These are phyloP conservation scores for Myrmophylax atrothorax DNA, from an alignment of 2,113 vertebrate genomes.

Conservation along the genomic window DNA sequence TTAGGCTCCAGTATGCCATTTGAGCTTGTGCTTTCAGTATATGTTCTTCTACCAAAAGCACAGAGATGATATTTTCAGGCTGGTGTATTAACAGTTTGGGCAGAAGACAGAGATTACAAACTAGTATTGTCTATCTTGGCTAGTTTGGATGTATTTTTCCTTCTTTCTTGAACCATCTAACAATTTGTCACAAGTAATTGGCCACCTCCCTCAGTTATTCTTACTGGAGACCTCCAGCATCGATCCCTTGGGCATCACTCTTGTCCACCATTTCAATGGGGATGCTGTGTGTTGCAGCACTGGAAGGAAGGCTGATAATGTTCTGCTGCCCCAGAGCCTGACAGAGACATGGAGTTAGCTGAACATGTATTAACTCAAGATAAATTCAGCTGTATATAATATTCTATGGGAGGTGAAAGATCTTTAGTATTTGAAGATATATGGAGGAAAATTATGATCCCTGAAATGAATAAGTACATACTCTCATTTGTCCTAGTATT, in stretches of 20 bases:
- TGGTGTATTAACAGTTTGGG: background rate
- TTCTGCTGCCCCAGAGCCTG: background rate
- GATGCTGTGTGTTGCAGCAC: background rate
- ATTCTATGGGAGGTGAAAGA: background rate
- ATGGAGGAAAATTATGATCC: background rate
- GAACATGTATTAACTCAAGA: background rate
- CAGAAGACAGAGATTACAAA: background rate
- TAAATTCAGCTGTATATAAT: background rate
- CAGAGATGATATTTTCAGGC: background rate
- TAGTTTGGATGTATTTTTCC: background rate
- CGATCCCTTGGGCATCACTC: rapidly evolving
- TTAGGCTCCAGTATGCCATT: background rate
- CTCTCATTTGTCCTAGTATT: background rate
- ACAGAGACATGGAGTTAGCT: background rate
- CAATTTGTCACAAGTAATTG: background rate
- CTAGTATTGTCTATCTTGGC: background rate
- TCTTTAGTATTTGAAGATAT: background rate
- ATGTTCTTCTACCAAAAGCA: background rate
- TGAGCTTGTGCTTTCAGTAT: background rate
- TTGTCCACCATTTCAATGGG: background rate
- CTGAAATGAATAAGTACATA: background rate
- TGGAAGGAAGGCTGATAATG: background rate
- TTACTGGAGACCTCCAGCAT: background rate
- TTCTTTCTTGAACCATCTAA: background rate
- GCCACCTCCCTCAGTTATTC: background rate